Conservation (phyloP, 2,113 vertebrate species). For the Suricata suricatta region DNA sequence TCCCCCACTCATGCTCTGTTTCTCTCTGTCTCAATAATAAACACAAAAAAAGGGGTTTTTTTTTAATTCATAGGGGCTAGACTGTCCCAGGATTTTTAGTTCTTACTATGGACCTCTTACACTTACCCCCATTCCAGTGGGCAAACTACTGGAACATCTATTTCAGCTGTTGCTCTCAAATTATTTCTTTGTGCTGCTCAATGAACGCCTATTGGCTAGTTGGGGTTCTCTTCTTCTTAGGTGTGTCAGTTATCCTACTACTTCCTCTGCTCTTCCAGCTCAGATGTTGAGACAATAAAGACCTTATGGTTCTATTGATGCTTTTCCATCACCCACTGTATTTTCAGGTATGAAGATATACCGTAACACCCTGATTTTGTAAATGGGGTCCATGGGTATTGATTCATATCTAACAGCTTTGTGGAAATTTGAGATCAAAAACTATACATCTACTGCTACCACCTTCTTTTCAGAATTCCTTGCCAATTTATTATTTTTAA, state of each 20-base stretch:
- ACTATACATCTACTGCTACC: not conserved
- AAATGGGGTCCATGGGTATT: not conserved
- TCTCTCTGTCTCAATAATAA: too few species aligned
- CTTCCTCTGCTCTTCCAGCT: not conserved
- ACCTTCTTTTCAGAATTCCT: not conserved
- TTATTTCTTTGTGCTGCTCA: not conserved
- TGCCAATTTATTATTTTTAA: not conserved
- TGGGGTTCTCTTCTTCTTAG: not conserved
- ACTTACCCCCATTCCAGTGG: not conserved
- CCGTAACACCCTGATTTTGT: not conserved
- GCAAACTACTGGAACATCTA: not conserved
- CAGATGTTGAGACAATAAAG: not conserved
- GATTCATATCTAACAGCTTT: not conserved
- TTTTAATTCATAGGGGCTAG: not conserved
- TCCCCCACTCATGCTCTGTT: too few species aligned
- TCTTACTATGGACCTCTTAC: not conserved
- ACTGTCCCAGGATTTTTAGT: not conserved
- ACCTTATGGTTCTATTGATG: not conserved
- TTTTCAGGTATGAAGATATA: not conserved
- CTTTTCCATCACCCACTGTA: not conserved
- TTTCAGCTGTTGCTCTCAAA: not conserved
- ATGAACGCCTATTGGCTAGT: not conserved
- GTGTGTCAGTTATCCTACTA: not conserved
- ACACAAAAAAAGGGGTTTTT: too few species aligned
- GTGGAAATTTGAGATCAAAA: not conserved